These are phyloP conservation scores for Tenthredo livida DNA, from an alignment of 2,888 invertebrate genomes.

Conservation along the genomic window DNA sequence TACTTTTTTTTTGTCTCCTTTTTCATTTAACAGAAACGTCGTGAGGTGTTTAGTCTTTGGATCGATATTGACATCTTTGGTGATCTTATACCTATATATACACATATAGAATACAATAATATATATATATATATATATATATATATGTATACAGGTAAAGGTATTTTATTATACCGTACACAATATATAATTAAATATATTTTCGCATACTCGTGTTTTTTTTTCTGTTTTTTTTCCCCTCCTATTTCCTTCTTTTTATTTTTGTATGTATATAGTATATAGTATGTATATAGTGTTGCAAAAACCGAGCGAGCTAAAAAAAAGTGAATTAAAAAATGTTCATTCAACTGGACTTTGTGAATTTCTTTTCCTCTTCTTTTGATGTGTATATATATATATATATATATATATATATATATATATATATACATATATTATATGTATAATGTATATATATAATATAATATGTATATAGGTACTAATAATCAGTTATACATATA, in stretches of 20 bases:
- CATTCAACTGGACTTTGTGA: slow-evolving; percentile 5
- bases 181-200: slow-evolving; percentile 13
- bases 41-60: slow-evolving; percentile 67
- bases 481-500: slow-evolving; percentile 1
- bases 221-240: not conserved
- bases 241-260: not conserved
- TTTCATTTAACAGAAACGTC: slow-evolving; percentile 56
- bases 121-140: slow-evolving; percentile 16
- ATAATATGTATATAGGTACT: not conserved
- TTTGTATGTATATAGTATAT: slow-evolving; percentile 46
- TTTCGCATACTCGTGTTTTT: slow-evolving; percentile 1
- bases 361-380: not conserved
- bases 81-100: slow-evolving; percentile 54
- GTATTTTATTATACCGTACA: not conserved
- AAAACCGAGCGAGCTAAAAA: slow-evolving; percentile 38
- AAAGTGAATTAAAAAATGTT: not conserved
- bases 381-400: not conserved
- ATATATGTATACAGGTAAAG: not conserved
- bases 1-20: slow-evolving; percentile 43
- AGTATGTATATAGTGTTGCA: slow-evolving; percentile 50
- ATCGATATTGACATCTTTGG: slow-evolving; percentile 70
- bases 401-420: not conserved
- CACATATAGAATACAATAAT: slow-evolving; percentile 13
- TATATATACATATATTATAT: not conserved
- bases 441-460: not conserved